Percentiles rank a stretch among this genome's conserved stretches.
phyloP scores from a whole-genome alignment of 2,797 vertebrate species.

The Platyrinchus mystaceus region DNA sequence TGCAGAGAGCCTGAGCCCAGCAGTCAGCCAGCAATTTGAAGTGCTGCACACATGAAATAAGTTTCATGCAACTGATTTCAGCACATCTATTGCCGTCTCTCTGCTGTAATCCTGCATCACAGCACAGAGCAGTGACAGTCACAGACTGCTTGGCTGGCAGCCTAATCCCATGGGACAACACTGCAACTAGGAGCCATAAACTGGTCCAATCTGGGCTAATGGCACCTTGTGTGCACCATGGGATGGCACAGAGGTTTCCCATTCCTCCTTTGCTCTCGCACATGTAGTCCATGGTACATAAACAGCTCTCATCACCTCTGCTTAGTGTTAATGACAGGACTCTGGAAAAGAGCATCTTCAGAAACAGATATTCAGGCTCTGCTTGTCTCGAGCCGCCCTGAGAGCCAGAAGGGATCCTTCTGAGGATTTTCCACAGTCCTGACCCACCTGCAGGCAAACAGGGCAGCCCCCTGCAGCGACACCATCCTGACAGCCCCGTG shows the following conservation, averaged over 20 bases:
- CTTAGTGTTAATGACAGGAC: neutral
- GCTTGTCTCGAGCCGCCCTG: neutral
- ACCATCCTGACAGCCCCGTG: rapidly evolving
- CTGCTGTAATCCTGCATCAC: neutral
- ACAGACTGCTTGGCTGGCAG: neutral
- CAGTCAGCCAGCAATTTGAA: neutral
- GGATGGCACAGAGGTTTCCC: neutral
- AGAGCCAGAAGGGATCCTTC: neutral
- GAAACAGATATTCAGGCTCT: neutral
- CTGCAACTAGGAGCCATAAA: neutral
- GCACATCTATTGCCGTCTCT: neutral
- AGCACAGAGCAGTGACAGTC: neutral
- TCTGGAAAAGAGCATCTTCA: neutral
- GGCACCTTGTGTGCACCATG: neutral
- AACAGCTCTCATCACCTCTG: neutral
- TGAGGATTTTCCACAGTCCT: neutral
- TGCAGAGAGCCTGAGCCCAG: neutral
- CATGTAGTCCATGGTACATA: rapidly evolving
- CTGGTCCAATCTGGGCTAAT: neutral
- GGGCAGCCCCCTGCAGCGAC: neutral
- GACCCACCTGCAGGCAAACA: neutral
- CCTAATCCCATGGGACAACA: neutral
- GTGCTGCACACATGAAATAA: neutral
- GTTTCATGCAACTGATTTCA: neutral
- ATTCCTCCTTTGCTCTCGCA: neutral